Evolutionary conservation across 2,888 invertebrate genomes (phyloP), one percentile per base, ranked within the genome.

Genomic region (Bursaphelenchus okinawaensis): DNA sequence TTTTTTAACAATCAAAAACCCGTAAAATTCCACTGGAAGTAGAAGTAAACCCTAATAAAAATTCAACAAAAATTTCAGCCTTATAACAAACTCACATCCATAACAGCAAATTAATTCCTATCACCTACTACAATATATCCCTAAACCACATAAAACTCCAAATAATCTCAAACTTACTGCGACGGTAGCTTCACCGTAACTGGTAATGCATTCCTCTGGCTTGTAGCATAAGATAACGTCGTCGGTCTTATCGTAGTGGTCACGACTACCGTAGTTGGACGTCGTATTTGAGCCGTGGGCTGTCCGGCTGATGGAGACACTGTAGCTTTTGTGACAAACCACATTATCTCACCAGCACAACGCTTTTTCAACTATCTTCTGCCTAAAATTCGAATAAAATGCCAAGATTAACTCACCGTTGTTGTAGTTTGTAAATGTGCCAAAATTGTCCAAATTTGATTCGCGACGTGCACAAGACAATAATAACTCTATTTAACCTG

Each of bases 131-230:
- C 9, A 12, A 12, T 40, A n/a, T 40, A 9, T 40, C 40, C 26
- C 24, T 54, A 27, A 54, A 24, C 26, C 54, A 54, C 54, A 27
- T n/a, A 54, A 54, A 54, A 16, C 24, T 54, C 24, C 12, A 27
- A 27, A 54, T 1, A 40, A 4, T 40, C 3, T 6, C 6, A 40
- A 40, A 40, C 40, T 40, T 40, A 40, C 40, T 40, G 40, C 40
- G 40, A 40, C 16, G 60, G 60, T 6, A 59, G 51, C 7, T 59
- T 59, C 60, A 59, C 51, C 2, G 60, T 59, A 8, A 51, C 60
- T 12, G 60, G 60, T 1, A 59, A 12, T 8, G 50, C 52, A 20
- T 20, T 40, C 40, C 60, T n/a, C 6, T 59, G 60, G 28, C 50
- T 40, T 20, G 60, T 59, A 16, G 60, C 60, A 20, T 59, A 59